Evolutionary conservation across 1,140 invertebrate species (phyloP).

Genomic region (Charaxes varanes): DNA sequence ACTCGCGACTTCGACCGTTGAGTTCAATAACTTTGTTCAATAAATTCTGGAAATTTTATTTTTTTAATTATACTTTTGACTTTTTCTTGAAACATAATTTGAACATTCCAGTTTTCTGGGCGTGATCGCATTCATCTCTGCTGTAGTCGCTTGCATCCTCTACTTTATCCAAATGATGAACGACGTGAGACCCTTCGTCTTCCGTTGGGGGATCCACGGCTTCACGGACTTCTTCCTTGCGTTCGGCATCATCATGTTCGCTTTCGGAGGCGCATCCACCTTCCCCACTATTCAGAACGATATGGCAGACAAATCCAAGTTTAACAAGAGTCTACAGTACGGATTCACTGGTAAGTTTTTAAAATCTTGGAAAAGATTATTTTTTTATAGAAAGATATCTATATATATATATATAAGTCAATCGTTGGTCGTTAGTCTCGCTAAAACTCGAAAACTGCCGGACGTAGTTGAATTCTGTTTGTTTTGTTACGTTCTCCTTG

Average conservation of each 20-base stretch:
- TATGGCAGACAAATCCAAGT: conserved; percentile 76
- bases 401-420: too few relatives aligned
- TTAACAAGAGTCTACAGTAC: conserved; percentile 70
- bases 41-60: too few relatives aligned
- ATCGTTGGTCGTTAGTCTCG: too few relatives aligned
- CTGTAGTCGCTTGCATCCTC: conserved; percentile 74
- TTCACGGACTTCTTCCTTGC: conserved; percentile 77
- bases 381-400: too few relatives aligned
- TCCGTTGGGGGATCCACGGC: conserved; percentile 53
- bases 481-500: too few relatives aligned
- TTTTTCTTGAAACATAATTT: conserved; percentile 1
- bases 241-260: conserved; percentile 79
- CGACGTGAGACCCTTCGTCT: conserved; percentile 53
- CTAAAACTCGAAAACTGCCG: too few relatives aligned
- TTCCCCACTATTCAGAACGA: conserved; percentile 84
- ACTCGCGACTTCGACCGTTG: too few relatives aligned
- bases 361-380: neutral
- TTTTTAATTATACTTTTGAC: neutral
- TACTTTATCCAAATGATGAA: conserved; percentile 76
- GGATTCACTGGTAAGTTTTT: conserved; percentile 68
- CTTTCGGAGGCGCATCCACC: conserved; percentile 80
- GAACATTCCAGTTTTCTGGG: conserved; percentile 56
- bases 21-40: too few relatives aligned
- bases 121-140: conserved; percentile 75
- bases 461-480: too few relatives aligned